These are phyloP conservation scores for Pediacus dermestoides DNA, from an alignment of 2,888 invertebrate genomes.

Conservation along the genomic window DNA sequence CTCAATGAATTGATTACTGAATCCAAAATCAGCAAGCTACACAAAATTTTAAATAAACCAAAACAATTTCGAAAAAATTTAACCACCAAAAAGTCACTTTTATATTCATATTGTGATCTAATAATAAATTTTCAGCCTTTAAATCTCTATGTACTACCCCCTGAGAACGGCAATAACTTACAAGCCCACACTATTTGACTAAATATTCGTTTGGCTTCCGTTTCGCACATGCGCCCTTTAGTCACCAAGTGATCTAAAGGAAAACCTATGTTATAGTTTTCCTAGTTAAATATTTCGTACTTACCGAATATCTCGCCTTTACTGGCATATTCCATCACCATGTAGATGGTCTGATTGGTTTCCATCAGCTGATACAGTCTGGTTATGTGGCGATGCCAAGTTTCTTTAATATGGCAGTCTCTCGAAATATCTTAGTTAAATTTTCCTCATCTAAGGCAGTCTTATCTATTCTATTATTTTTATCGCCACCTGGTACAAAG, in stretches of 20 bases:
- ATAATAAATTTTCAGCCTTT: slow-evolving; percentile 92
- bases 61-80: slow-evolving; percentile 6
- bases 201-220: slow-evolving; percentile 90
- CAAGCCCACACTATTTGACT: slow-evolving; percentile 93
- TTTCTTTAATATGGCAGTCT: slow-evolving; percentile 93
- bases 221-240: slow-evolving; percentile 87
- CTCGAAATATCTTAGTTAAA: slow-evolving; percentile 90
- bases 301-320: slow-evolving; percentile 98
- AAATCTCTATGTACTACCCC: slow-evolving; percentile 92
- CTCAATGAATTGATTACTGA: slow-evolving; percentile 83
- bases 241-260: slow-evolving; percentile 81
- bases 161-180: slow-evolving; percentile 89
- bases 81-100: slow-evolving; percentile 55
- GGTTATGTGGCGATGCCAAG: slow-evolving; percentile 94
- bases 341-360: slow-evolving; percentile 92
- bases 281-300: slow-evolving; percentile 28
- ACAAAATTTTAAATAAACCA: slow-evolving; percentile 32
- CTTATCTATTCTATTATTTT: slow-evolving; percentile 96
- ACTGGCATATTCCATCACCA: slow-evolving; percentile 96
- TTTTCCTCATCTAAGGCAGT: slow-evolving; percentile 88
- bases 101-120: slow-evolving; percentile 92
- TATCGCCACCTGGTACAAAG: slow-evolving; percentile 76
- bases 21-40: slow-evolving; percentile 86
- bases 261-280: background rate
- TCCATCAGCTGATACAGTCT: slow-evolving; percentile 95